Evolutionary conservation across 2,888 invertebrate species (phyloP), one percentile per base, ranked within the genome.

Genomic region (Dicyrtomina minuta): DNA sequence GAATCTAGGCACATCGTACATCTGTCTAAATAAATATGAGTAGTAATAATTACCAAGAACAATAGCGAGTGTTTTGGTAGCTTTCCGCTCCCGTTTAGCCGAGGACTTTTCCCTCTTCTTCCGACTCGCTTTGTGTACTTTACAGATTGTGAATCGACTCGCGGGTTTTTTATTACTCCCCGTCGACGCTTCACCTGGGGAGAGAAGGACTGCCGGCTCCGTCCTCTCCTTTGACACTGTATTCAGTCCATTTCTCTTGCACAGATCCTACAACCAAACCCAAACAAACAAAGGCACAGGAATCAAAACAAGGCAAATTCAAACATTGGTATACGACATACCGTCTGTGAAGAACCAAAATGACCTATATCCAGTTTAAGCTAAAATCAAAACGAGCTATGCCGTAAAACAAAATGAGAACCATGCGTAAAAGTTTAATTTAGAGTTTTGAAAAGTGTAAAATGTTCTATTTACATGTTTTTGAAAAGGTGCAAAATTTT

Each of bases 31-130:
- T n/a, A n/a, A n/a, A n/a, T n/a, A n/a, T n/a, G n/a, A n/a, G n/a
- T n/a, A n/a, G n/a, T n/a, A 64, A 4, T 13, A 24, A 89, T 88
- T 84, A 98, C 98, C 97, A 82, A 99, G 87, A 77, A 99, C 99
- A 83, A 99, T 97, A 70, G 97, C 98, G 77, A 99, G 84, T 10
- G 98, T 99, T 85, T 98, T 98, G 10, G 98, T 99, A 41, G 99
- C 98, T 83, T 99, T 96, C 72, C 96, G 87, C 81, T 99, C 99
- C 80, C 92, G 93, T 82, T 92, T 93, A 3, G 93, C 94, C 0
- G 93, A 92, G 24, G 93, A 93, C 81, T 94, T 95, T 81, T 95
- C 95, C 61, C 93, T 86, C 84, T 96, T 96, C 85, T 96, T 95
- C 82, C 93, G 89, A 81, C 93, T 92, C 55, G 94, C 94, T 83